A percentile compares a stretch with the other conserved stretches of the same genome.
Evolutionary conservation across 2,888 invertebrate species (phyloP).

Genomic region (Volucella zonaria): DNA sequence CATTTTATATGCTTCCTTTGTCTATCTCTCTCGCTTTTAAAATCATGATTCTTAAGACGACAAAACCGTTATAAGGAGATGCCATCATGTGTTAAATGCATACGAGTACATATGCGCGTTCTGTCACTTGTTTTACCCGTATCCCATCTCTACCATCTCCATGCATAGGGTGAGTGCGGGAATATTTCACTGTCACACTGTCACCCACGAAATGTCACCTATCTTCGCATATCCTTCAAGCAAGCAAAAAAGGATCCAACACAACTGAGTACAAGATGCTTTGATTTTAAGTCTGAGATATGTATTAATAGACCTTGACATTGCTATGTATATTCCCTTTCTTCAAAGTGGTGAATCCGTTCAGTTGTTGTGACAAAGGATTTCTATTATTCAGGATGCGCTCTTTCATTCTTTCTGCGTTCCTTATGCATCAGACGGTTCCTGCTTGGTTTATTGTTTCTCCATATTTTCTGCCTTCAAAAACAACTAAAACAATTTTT

Average conservation of each 20-base stretch:
- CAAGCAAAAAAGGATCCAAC: conserved; percentile 14
- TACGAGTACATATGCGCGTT: conserved; percentile 48
- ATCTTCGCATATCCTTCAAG: conserved; percentile 36
- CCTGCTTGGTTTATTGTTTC: too few species aligned
- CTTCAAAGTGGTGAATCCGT: too few species aligned
- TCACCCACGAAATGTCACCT: conserved; percentile 36
- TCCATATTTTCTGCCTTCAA: background rate
- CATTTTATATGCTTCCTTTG: conserved; percentile 14
- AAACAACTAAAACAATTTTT: conserved; percentile 12
- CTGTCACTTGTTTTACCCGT: conserved; percentile 15
- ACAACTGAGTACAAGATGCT: too few species aligned
- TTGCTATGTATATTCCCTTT: too few species aligned
- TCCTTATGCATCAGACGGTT: background rate
- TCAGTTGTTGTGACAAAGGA: too few species aligned
- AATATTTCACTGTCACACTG: conserved; percentile 61
- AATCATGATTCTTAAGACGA: conserved; percentile 27
- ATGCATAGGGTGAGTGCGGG: conserved; percentile 30
- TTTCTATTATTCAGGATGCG: too few species aligned
- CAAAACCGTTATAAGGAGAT: conserved; percentile 44
- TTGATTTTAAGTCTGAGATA: too few species aligned
- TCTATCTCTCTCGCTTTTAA: too few species aligned
- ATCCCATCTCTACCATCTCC: background rate
- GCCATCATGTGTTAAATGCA: conserved; percentile 51
- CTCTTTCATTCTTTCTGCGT: too few species aligned
- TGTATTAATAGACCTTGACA: too few species aligned